A percentile compares a stretch with the other conserved stretches of the same genome.
phyloP scores from a whole-genome alignment of 2,797 vertebrate species.

The Enteromius fasciolatus region DNA sequence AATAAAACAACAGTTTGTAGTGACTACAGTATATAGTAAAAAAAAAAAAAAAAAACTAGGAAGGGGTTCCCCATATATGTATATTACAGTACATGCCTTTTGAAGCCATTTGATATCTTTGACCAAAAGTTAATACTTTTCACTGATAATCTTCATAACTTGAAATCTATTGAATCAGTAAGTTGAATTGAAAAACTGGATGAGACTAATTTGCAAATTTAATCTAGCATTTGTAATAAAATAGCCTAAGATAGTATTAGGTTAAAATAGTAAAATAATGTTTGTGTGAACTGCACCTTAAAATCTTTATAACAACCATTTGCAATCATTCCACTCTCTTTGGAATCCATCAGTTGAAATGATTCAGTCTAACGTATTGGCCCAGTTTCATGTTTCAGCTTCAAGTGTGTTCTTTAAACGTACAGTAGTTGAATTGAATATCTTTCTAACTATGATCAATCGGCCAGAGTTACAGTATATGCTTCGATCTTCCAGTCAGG shows the following conservation, averaged over 20 bases:
- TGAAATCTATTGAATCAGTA: neutral
- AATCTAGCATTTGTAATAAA: neutral
- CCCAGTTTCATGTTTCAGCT: conserved; percentile 7
- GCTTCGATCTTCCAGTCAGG: conserved; percentile 10
- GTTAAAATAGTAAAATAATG: neutral
- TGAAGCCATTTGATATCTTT: neutral
- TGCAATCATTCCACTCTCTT: neutral
- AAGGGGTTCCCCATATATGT: neutral
- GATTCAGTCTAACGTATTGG: neutral
- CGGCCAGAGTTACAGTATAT: neutral
- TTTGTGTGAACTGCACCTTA: neutral
- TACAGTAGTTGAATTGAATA: conserved; percentile 25
- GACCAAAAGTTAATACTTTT: neutral
- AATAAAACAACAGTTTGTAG: neutral
- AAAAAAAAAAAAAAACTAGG: neutral
- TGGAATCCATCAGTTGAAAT: neutral
- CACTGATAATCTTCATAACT: neutral
- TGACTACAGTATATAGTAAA: neutral
- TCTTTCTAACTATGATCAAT: conserved; percentile 22
- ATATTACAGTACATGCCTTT: neutral
- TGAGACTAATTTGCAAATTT: neutral
- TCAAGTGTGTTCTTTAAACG: conserved; percentile 6
- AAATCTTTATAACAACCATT: neutral
- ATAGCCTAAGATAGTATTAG: neutral
- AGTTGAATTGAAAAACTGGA: neutral